Base-by-base conservation (phyloP, 2,113 vertebrate genomes). In the Poeciliopsis retropinna region DNA sequence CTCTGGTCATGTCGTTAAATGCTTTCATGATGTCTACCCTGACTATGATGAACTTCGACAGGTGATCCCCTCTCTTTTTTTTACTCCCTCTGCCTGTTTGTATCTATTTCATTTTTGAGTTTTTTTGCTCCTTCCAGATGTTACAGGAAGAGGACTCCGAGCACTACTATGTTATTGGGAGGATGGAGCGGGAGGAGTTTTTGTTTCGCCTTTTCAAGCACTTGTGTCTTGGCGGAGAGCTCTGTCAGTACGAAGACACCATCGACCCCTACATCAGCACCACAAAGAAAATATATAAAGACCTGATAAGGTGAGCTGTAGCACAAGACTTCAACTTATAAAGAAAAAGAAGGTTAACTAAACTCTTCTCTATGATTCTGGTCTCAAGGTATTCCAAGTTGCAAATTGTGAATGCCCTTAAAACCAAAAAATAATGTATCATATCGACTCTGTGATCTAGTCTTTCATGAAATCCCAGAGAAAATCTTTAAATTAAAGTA, bases 161-260 rank as follows among this genome's bases (percentile, higher is more conserved):
- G 71, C 92, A 96, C 80, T 97, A 96, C 87, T 85, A 94, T 19
- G 63, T 94, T 83, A 93, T 98, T 47, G 95, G 94, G 84, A 87
- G 71, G 4, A 37, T 81, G 67, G 95, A 96, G 70, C 95, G 96
- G 0, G 80, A 94, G 31, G 97, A 99, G 88, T 98, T 99, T 84
- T 91, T 99, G 1, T 99, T 98, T 83, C 90, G 94, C 78, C 94
- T 99, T 80, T 99, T 99, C 90, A 97, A 97, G 85, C 97, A 99
- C 80, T 88, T 99, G 71, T 98, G 97, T 86, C 88, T 99, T 25
- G 98, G 98, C 81, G 98, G 98, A 86, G 71, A 94, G 57, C 93
- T 98, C 60, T 98, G 97, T 89, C 98, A 99, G 68, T 97, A 96
- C 72, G 98, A 99, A 90, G 97, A 99, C 87, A 73, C 73, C n/a